Percentiles rank a stretch among this genome's conserved stretches.
These are phyloP conservation scores for Alectoris magna DNA, from an alignment of 2,797 vertebrate genomes.

Conservation along the genomic window DNA sequence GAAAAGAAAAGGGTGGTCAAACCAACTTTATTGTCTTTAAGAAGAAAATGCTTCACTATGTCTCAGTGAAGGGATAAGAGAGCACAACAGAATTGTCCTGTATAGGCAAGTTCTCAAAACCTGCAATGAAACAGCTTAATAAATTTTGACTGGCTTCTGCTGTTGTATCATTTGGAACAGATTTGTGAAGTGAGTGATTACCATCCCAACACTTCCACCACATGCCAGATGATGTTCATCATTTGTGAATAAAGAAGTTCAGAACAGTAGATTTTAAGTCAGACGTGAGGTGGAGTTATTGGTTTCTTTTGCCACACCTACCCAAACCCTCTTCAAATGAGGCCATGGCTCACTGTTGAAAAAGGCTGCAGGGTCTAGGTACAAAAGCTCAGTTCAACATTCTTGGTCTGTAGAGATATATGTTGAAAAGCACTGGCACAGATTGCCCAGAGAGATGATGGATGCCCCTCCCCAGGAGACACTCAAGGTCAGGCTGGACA, in stretches of 20 bases:
- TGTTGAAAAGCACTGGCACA: no score
- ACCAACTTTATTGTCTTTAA: not conserved
- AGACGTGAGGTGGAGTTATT: accelerated
- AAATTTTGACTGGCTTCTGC: not conserved
- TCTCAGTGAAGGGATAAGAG: not conserved
- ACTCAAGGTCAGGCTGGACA: no score
- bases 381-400: not conserved
- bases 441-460: no score
- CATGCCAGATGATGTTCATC: not conserved
- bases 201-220: not conserved
- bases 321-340: not conserved
- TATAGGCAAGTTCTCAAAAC: not conserved
- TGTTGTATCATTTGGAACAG: no score
- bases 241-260: not conserved
- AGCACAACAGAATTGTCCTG: not conserved
- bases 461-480: no score
- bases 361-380: not conserved
- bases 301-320: not conserved
- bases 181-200: not conserved
- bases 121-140: not conserved
- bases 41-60: accelerated
- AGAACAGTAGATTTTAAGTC: not conserved
- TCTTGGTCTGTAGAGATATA: accelerated
- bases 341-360: not conserved
- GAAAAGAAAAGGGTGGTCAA: not conserved